Conservation (phyloP, 1,140 invertebrate genomes). For the Drosophila mauritiana region DNA sequence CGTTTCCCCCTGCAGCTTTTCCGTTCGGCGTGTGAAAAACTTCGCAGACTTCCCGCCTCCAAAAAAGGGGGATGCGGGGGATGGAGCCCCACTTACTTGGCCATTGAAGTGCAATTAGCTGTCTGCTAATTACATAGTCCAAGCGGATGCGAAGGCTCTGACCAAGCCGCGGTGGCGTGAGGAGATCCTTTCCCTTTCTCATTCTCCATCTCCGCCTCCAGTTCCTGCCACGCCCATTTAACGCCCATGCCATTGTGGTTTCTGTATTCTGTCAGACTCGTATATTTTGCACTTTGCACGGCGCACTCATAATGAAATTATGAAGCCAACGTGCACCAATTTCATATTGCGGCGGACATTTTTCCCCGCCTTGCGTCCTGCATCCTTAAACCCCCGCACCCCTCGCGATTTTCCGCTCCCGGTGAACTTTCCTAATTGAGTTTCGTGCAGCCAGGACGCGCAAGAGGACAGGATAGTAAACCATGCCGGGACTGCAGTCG, state of each 20-base stretch:
- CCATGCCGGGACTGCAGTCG: conserved; percentile 48
- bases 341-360: conserved; percentile 59
- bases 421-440: conserved; percentile 74
- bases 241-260: conserved; percentile 10
- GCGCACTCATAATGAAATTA: conserved; percentile 75
- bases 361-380: neutral
- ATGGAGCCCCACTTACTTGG: conserved; percentile 45
- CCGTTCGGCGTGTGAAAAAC: conserved; percentile 58
- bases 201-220: too few species aligned
- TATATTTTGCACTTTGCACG: conserved; percentile 62
- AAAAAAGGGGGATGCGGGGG: neutral
- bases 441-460: conserved; percentile 53
- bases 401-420: neutral
- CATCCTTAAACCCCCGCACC: neutral
- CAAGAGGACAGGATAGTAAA: conserved; percentile 34
- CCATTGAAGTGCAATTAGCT: conserved; percentile 77
- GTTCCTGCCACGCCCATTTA: conserved; percentile 9
- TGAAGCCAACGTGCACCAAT: conserved; percentile 78
- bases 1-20: conserved; percentile 25
- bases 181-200: neutral
- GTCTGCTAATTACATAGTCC: conserved; percentile 75
- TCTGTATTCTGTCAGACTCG: conserved; percentile 44
- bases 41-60: conserved; percentile 32
- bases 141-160: conserved; percentile 45
- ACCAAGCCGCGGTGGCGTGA: conserved; percentile 26